These are phyloP conservation scores for Falco punctatus DNA, from an alignment of 2,113 vertebrate genomes.

Conservation along the genomic window DNA sequence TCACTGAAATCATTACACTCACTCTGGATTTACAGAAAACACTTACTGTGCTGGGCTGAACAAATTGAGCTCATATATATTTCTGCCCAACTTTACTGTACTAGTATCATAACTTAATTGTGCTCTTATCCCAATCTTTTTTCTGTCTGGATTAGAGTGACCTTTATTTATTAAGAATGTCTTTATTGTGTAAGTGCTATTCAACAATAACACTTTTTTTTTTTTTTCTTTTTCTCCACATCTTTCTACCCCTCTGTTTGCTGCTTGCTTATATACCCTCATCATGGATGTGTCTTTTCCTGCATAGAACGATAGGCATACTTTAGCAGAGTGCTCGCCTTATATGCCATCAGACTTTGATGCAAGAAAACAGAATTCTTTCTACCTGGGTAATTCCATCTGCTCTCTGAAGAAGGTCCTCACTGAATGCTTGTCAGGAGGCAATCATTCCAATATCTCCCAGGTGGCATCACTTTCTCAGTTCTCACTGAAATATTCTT, in stretches of 20 bases:
- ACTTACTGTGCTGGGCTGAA: background rate
- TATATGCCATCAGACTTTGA: background rate
- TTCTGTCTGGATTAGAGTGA: background rate
- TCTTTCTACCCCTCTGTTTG: background rate
- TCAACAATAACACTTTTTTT: background rate
- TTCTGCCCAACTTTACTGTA: background rate
- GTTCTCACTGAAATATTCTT: background rate
- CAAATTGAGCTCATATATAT: background rate
- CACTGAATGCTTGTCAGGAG: background rate
- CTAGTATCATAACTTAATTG: background rate
- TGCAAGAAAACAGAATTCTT: background rate
- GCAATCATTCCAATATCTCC: background rate
- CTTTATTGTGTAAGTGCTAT: background rate
- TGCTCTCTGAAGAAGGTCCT: background rate
- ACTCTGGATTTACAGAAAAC: background rate
- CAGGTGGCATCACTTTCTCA: background rate
- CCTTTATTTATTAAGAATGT: background rate
- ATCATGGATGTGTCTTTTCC: background rate
- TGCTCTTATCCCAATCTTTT: background rate
- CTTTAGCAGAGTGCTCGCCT: background rate
- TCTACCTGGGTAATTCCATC: background rate
- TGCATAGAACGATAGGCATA: background rate
- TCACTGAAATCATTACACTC: background rate
- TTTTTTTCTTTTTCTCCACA: background rate
- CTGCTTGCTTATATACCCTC: background rate